Base-by-base conservation (phyloP, 2,888 invertebrate genomes). In the Idaea aversata region DNA sequence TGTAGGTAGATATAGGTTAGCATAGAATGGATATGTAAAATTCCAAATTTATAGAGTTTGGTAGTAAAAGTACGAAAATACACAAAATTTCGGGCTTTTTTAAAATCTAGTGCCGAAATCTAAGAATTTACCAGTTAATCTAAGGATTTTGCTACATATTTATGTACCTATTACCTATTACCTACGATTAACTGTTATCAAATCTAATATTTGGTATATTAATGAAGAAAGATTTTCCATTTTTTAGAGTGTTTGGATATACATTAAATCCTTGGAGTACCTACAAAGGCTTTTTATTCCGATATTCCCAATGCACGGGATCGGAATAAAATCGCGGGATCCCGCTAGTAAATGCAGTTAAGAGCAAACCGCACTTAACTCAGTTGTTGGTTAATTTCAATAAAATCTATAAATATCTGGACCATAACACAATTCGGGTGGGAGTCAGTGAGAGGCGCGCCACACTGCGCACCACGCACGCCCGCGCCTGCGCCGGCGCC, bases 391-490 rank as follows among this genome's bases (percentile, higher is more conserved):
- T 72, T 73, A 73, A 67, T 74, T 76, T 74, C 73, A 76, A 78
- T 76, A 73, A 71, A 75, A 75, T 87, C 88, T 88, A 89, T 85
- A 87, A 88, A 88, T 90, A 89, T 80, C 75, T 79, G 82, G 47
- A 73, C 81, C 84, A 85, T 86, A 86, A 84, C 78, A 76, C 77
- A 76, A 79, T 67, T 60, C 59, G 66, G 67, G 60, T 13, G 75
- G 68, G 70, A 76, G 82, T 84, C 88, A 91, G 90, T 90, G 73
- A 68, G 75, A 72, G 76, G 76, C 79, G 85, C 85, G 84, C 80
- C 83, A 83, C 84, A 85, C 79, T 78, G 81, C 78, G 80, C 63
- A 59, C 65, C 64, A 67, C 67, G 64, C 79, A 70, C 71, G 68
- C 65, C 68, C 75, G 70, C 73, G 73, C 73, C 3, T 25, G 25